Evolutionary conservation across 2,888 invertebrate genomes (phyloP).

Genomic region (Drosophila pegasa): DNA sequence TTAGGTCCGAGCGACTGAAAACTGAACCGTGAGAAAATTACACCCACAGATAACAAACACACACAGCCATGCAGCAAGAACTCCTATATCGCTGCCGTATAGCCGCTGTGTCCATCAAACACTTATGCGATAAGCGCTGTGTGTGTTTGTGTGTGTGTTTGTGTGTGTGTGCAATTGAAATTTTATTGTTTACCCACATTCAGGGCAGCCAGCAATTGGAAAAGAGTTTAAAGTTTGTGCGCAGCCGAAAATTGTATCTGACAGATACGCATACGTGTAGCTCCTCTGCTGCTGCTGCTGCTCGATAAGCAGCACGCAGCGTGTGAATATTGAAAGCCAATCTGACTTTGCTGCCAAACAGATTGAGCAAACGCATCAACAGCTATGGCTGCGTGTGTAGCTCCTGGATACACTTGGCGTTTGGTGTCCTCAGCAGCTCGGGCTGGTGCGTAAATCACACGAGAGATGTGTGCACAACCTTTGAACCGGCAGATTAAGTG

Average conservation of each 20-base stretch:
- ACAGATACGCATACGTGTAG: constrained; percentile 44
- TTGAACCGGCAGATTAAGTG: constrained; percentile 51
- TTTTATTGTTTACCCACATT: constrained; percentile 66
- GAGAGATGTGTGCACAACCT: constrained; percentile 48
- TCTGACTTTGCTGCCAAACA: constrained; percentile 43
- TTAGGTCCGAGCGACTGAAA: constrained; percentile 71
- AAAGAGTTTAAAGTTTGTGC: constrained; percentile 72
- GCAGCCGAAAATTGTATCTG: constrained; percentile 62
- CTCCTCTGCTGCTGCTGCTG: constrained; percentile 17
- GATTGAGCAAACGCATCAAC: constrained; percentile 36
- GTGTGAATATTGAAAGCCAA: constrained; percentile 68
- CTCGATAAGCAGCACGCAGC: constrained; percentile 65
- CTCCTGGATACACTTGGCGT: constrained; percentile 17
- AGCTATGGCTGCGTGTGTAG: constrained; percentile 9
- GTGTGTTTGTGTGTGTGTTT: constrained; percentile 14
- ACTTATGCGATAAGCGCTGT: constrained; percentile 63
- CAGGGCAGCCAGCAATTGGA: constrained; percentile 34
- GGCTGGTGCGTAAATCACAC: constrained; percentile 30
- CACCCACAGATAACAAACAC: constrained; percentile 74
- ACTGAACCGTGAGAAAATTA: constrained; percentile 80
- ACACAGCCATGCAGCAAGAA: constrained; percentile 23
- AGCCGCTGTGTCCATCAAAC: constrained; percentile 50
- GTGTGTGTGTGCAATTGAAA: constrained; percentile 54
- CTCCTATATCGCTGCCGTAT: constrained; percentile 24
- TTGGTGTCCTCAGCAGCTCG: constrained; percentile 37